Conservation (phyloP, 2,113 vertebrate species). For the Cyphomyrus plagiostoma region DNA sequence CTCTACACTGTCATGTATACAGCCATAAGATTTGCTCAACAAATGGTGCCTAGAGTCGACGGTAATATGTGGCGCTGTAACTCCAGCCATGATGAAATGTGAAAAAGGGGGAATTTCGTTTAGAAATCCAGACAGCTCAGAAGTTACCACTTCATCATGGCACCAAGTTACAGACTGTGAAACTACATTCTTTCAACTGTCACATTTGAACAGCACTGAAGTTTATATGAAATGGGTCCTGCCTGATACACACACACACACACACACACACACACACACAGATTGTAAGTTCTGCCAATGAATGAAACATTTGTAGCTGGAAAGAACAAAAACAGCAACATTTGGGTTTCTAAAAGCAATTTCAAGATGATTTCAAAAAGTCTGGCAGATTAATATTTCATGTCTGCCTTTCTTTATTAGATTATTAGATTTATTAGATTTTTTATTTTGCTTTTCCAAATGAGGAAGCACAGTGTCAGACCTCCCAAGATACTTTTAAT, state of each 20-base stretch:
- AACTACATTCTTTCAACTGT: constrained; percentile 15
- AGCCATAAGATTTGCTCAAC: background rate
- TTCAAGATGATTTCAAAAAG: background rate
- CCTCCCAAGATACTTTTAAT: background rate
- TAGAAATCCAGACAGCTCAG: background rate
- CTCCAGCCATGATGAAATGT: background rate
- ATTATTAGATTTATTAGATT: too few species aligned
- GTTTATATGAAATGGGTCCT: constrained; percentile 13
- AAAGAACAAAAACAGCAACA: background rate
- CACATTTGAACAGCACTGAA: constrained; percentile 19
- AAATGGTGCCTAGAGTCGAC: background rate
- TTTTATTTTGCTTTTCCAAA: background rate
- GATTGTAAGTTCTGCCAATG: background rate
- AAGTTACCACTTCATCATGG: background rate
- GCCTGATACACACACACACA: background rate
- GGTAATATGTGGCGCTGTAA: background rate
- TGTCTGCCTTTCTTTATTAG: background rate
- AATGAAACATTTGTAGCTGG: background rate
- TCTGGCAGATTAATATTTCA: background rate
- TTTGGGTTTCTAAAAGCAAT: background rate
- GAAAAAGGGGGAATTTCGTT: background rate
- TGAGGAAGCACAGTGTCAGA: background rate
- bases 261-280: background rate
- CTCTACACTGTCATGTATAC: background rate
- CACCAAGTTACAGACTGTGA: background rate